Percentiles rank a stretch among this genome's conserved stretches.
Evolutionary conservation across 2,113 vertebrate species (phyloP).

Genomic region (Rhynchopsitta pachyrhyncha): DNA sequence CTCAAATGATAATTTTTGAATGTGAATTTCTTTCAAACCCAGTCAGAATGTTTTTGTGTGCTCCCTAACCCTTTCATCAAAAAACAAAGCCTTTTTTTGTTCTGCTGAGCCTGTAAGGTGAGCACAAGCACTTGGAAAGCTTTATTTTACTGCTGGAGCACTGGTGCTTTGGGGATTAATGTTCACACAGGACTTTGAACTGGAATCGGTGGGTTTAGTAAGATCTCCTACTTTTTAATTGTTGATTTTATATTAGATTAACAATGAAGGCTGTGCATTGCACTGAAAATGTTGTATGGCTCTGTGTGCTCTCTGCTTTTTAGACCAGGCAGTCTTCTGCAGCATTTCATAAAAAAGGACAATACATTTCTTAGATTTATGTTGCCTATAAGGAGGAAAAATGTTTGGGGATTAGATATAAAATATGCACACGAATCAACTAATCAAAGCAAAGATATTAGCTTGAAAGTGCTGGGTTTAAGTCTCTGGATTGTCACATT

Average conservation of each 20-base stretch:
- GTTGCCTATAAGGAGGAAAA: background rate
- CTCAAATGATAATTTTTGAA: background rate
- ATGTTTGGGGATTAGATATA: background rate
- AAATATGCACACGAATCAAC: background rate
- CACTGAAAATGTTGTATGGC: background rate
- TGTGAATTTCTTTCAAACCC: background rate
- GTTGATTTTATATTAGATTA: background rate
- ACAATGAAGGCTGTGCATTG: background rate
- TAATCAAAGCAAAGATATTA: background rate
- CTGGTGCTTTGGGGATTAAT: background rate
- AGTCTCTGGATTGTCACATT: background rate
- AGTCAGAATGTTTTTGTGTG: fast-evolving
- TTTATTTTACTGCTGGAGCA: background rate
- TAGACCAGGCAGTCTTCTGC: background rate
- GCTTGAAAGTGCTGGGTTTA: background rate
- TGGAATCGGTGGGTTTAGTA: background rate
- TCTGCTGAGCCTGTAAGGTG: background rate
- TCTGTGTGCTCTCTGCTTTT: background rate
- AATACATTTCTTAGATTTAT: background rate
- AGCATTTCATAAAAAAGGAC: background rate
- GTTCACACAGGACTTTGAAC: background rate
- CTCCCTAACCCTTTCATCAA: background rate
- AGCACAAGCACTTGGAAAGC: background rate
- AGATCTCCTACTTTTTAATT: background rate
- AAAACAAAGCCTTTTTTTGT: background rate